Evolutionary conservation across 2,888 invertebrate genomes (phyloP), one percentile per base, ranked within the genome.

Genomic region (Lepidocyrtinus sp.): DNA sequence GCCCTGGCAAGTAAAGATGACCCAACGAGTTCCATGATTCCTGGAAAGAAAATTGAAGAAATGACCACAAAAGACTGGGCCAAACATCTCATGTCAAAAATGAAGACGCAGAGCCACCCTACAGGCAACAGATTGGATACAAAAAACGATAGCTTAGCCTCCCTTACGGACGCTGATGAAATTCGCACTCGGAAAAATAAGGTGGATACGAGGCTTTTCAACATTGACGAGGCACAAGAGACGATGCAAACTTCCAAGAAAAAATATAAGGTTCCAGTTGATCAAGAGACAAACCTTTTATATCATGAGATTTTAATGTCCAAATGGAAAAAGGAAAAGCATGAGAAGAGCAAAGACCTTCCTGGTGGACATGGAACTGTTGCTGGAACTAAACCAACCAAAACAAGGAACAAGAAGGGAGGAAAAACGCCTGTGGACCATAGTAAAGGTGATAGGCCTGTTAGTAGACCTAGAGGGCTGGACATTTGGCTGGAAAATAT

Each of bases 401-500:
- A 45, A 45, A 45, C 7, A 12, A 45, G 7, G 45, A 45, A 45
- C 7, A 45, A 45, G 45, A 45, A 45, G 45, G 7, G 45, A 50
- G 22, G 50, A 63, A 45, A 22, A 61, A 64, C 17, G 1, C 12
- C 2, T 46, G 26, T 19, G n/a, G 36, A 15, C 62, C 36, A 5
- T 17, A 1, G 36, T 59, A 59, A 36, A 26, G 22, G 9, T 22
- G n/a, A 12, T 19, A 59, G 27, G 5, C 22, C 45, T 63, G 65
- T 2, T 61, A 19, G 1, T 7, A 63, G 22, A 22, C 62, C 70
- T 0, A 75, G 55, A 22, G 75, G 75, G 3, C 27, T 75, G 17
- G 75, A 75, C 12, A 75, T 75, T 63, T 75, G 75, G 75, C 45
- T 75, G n/a, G 75, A 75, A 70, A 75, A 75, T 64, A 75, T 75